Conservation (phyloP, 2,113 vertebrate species). For the Pholis gunnellus region DNA sequence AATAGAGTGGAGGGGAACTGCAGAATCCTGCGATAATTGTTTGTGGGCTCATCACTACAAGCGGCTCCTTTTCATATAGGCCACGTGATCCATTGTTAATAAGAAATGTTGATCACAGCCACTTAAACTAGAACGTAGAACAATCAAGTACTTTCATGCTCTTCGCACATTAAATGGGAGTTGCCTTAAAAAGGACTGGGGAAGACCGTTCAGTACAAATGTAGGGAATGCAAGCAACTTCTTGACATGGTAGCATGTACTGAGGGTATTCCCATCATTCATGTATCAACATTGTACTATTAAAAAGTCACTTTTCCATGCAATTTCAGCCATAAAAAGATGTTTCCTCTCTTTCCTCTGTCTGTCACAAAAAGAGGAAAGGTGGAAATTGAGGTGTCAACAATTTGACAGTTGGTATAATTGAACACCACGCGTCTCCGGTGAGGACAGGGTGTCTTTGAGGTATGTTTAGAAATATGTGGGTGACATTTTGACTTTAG, state of each 20-base stretch:
- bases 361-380: constrained; percentile 47
- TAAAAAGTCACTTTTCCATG: not conserved
- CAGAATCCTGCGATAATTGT: not conserved
- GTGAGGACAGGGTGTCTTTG: constrained; percentile 44
- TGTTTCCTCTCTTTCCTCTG: constrained; percentile 11
- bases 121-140: not conserved
- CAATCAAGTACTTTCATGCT: not conserved
- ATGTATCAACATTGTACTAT: not conserved
- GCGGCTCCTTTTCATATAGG: not conserved
- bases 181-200: not conserved
- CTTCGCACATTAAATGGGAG: not conserved
- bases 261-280: not conserved
- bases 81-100: not conserved
- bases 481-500: constrained; percentile 57
- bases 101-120: not conserved
- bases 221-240: not conserved
- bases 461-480: constrained; percentile 73
- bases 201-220: not conserved
- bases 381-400: constrained; percentile 55
- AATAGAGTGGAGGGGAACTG: not conserved
- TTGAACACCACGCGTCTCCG: constrained; percentile 49
- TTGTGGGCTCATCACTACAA: not conserved
- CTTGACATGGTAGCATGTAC: not conserved
- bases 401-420: constrained; percentile 48
- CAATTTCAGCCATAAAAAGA: constrained; percentile 7